Percentiles rank a stretch among this genome's conserved stretches.
These are phyloP conservation scores for Dilophus febrilis DNA, from an alignment of 2,888 invertebrate species.

Conservation along the genomic window DNA sequence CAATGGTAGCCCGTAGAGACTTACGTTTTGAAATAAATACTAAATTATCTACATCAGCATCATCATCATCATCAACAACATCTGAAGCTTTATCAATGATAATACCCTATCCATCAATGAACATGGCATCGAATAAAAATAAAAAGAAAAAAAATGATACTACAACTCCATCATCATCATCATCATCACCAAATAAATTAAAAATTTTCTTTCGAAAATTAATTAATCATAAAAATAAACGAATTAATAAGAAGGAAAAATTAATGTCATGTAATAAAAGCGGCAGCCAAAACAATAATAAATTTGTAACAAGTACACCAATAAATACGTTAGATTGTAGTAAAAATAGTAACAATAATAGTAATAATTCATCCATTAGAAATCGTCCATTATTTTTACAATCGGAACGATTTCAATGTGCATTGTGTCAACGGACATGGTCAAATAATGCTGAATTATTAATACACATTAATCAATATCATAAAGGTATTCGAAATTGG, in stretches of 20 bases:
- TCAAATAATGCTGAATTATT: constrained; percentile 4
- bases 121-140: too few species aligned
- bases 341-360: constrained; percentile 1
- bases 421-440: background rate
- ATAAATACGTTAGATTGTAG: constrained; percentile 7
- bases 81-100: constrained; percentile 3
- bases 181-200: too few species aligned
- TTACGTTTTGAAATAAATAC: constrained; percentile 12
- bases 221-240: background rate
- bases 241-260: background rate
- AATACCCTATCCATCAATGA: background rate
- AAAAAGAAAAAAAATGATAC: too few species aligned
- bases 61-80: constrained; percentile 4
- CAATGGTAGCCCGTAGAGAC: constrained; percentile 9
- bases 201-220: too few species aligned
- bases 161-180: too few species aligned
- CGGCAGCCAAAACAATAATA: background rate
- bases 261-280: background rate
- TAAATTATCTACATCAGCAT: too few species aligned
- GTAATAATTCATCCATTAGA: background rate
- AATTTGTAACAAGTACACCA: constrained; percentile 12
- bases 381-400: constrained; percentile 7
- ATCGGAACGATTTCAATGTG: constrained; percentile 11
- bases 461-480: constrained; percentile 1
- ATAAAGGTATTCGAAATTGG: background rate